Base-by-base conservation (phyloP, 35 echinoderm and acorn worm genomes). In the Eucidaris tribuloides region DNA sequence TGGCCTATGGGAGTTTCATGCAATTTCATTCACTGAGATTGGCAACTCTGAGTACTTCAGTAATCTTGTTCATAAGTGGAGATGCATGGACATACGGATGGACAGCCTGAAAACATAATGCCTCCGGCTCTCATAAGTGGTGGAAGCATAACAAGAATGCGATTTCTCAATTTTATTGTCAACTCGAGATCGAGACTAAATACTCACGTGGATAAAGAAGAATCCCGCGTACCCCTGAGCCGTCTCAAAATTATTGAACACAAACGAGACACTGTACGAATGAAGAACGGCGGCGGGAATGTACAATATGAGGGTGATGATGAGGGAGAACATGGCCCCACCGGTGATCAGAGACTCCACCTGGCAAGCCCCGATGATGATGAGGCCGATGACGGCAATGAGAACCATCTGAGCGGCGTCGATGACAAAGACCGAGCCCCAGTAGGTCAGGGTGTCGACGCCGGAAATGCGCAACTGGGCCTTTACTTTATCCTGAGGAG, bases 401-500 rank as follows among this genome's bases (percentile, higher is more conserved):
- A 82, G 11, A 31, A 61, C 49, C 39, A 82, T 58, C 52, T 82
- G 84, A 13, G 50, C 36, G 3, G 29, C 40, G 38, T 92, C 90
- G 37, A 92, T 78, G 18, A 82, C 24, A 22, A 92, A 76, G 46
- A 70, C 60, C 6, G 77, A 50, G 3, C 60, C 20, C 90, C 90
- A 92, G 84, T 87, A 92, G 34, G n/a, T 79, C 3, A 46, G 27
- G 30, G 59, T 49, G 0, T 55, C 39, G n/a, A 92, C 42, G 3
- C 90, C 90, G 3, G 78, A 83, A 3, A 92, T 65, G 5, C 90
- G 59, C 18, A 92, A n/a, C 65, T 92, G 90, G 13, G 89, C 49
- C 43, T 61, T 77, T 35, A 65, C 50, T 57, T 85, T 85, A 23
- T 41, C 32, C 88, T 90, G 71, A 54, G n/a, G n/a, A n/a, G n/a